These are phyloP conservation scores for Numenius arquata DNA, from an alignment of 2,113 vertebrate genomes.

Conservation along the genomic window DNA sequence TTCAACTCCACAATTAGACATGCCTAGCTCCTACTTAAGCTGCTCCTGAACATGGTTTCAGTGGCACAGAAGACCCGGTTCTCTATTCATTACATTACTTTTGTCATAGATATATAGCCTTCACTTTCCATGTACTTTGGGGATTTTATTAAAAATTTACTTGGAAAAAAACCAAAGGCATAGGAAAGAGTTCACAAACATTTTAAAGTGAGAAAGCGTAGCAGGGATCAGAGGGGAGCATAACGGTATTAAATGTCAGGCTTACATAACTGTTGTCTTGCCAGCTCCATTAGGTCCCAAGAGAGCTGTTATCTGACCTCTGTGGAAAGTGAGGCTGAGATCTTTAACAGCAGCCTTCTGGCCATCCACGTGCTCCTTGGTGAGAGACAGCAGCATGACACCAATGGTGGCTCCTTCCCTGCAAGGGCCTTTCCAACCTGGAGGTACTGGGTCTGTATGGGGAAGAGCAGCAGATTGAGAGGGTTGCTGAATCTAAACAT, in stretches of 20 bases:
- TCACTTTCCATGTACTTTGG: not conserved
- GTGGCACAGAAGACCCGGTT: not conserved
- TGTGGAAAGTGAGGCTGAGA: conserved; percentile 69
- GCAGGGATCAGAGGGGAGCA: not conserved
- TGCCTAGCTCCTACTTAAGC: not conserved
- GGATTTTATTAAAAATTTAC: not conserved
- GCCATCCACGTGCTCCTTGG: conserved; percentile 35
- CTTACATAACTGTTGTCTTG: conserved; percentile 75
- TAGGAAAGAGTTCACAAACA: not conserved
- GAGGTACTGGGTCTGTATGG: not conserved
- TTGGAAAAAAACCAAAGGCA: not conserved
- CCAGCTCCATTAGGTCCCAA: conserved; percentile 74
- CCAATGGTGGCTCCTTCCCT: not conserved
- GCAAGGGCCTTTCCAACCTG: not conserved
- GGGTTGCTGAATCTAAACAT: not conserved
- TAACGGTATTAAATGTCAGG: not conserved
- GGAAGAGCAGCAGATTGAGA: not conserved
- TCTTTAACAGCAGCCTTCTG: conserved; percentile 51
- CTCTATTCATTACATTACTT: not conserved
- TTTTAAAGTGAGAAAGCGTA: not conserved
- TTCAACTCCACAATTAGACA: not conserved
- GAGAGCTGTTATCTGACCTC: conserved; percentile 69
- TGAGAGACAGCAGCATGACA: conserved; percentile 58
- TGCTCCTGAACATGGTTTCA: not conserved
- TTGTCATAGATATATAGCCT: not conserved